Evolutionary conservation across 37 sponge, comb jelly and placozoan genomes (phyloP).

Genomic region (Halichondria panicea): DNA sequence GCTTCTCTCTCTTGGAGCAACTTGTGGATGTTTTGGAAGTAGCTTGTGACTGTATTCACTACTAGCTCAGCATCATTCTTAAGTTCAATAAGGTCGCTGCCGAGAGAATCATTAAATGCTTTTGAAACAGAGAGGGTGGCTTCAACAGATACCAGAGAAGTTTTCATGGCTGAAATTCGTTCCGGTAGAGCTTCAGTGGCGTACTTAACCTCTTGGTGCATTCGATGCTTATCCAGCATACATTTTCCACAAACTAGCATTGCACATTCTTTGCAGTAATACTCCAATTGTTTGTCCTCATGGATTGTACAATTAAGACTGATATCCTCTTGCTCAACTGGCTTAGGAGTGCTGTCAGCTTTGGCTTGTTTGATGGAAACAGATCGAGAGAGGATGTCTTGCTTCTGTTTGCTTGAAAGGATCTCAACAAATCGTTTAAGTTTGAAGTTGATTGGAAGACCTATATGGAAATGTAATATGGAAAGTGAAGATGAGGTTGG

Average conservation of each 20-base stretch:
- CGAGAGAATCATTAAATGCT: not conserved
- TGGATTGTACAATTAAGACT: constrained; percentile 4
- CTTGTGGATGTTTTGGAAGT: not conserved
- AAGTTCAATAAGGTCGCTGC: not conserved
- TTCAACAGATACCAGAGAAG: not conserved
- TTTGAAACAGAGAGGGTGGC: not conserved
- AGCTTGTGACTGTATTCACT: not conserved
- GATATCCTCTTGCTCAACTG: too few relatives aligned
- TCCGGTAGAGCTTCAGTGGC: not conserved
- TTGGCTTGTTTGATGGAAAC: not conserved
- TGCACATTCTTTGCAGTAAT: constrained; percentile 4
- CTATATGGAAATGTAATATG: not conserved
- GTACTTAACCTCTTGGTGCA: not conserved
- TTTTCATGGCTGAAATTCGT: not conserved
- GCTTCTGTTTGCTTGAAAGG: not conserved
- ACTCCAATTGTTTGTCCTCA: not conserved
- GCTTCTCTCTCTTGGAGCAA: not conserved
- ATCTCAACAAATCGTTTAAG: constrained; percentile 5
- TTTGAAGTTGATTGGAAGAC: constrained; percentile 5
- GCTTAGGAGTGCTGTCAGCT: too few relatives aligned
- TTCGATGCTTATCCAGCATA: constrained; percentile 9
- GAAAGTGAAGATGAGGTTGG: too few relatives aligned
- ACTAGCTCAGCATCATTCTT: not conserved
- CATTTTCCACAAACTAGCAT: constrained; percentile 5
- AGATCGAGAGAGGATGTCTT: too few relatives aligned